phyloP scores from a whole-genome alignment of 2,797 vertebrate species.

The Urophycis tenuis region DNA sequence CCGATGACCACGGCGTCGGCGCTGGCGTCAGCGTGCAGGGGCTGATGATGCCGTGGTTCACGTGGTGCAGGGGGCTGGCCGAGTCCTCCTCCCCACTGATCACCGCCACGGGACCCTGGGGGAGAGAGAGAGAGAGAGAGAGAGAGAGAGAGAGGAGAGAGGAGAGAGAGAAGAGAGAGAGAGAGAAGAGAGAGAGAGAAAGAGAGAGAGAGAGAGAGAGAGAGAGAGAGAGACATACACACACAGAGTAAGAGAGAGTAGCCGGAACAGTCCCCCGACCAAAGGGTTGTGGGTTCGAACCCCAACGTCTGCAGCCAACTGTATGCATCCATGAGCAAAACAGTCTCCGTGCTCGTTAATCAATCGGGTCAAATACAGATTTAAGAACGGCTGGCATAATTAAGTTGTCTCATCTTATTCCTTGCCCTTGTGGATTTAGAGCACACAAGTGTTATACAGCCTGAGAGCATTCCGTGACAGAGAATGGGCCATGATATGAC shows the following conservation, averaged over 20 bases:
- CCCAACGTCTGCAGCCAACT: neutral
- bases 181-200: neutral
- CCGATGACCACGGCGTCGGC: conserved; percentile 90
- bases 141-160: conserved; percentile 7
- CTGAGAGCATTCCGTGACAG: neutral
- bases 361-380: too few species aligned
- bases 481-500: neutral
- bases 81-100: conserved; percentile 96
- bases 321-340: neutral
- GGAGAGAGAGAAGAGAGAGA: neutral
- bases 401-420: too few species aligned
- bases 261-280: neutral
- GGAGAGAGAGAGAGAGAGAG: neutral
- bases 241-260: neutral
- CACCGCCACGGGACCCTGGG: conserved; percentile 88
- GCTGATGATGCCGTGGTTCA: conserved; percentile 91
- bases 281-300: neutral
- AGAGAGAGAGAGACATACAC: neutral
- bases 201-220: neutral
- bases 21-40: conserved; percentile 81
- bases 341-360: neutral
- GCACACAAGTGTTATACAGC: neutral
- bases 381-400: too few species aligned
- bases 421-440: neutral
- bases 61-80: conserved; percentile 91